Evolutionary conservation across 2,888 invertebrate species (phyloP).

Genomic region (Melinopterus prodromus): DNA sequence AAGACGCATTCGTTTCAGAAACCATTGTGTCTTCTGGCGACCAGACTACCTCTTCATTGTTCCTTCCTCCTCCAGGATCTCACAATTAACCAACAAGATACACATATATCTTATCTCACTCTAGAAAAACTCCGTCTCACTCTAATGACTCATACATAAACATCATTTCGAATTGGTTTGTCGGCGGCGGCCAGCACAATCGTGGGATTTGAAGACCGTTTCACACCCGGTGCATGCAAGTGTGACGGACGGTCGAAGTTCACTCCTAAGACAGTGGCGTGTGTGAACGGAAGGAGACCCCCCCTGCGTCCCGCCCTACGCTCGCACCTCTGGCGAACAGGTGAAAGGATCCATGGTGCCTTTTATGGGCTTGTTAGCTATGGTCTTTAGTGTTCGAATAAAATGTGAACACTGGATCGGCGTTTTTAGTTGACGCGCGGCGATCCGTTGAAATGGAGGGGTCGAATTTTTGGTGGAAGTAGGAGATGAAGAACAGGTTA

Average conservation of each 20-base stretch:
- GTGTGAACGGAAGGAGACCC: constrained; percentile 23
- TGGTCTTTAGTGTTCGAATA: constrained; percentile 6
- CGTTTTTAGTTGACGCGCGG: background rate
- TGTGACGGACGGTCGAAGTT: constrained; percentile 17
- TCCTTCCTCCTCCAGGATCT: background rate
- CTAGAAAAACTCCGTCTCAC: background rate
- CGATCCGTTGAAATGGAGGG: too few relatives aligned
- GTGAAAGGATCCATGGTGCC: background rate
- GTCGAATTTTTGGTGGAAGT: too few relatives aligned
- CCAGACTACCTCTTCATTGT: background rate
- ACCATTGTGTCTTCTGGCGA: background rate
- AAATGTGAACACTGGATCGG: background rate
- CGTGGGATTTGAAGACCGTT: constrained; percentile 20
- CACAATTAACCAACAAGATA: background rate
- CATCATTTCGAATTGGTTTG: constrained; percentile 14
- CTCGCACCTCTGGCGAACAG: background rate
- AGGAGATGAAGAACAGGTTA: too few relatives aligned
- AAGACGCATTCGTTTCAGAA: background rate
- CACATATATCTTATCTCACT: background rate
- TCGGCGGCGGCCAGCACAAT: background rate
- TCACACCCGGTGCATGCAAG: constrained; percentile 20
- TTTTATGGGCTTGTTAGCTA: constrained; percentile 8
- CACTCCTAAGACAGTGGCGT: constrained; percentile 4
- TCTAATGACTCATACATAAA: constrained; percentile 25
- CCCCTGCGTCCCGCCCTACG: constrained; percentile 5